phyloP scores from a whole-genome alignment of 2,888 invertebrate species.

The Pollenia griseotomentosa region DNA sequence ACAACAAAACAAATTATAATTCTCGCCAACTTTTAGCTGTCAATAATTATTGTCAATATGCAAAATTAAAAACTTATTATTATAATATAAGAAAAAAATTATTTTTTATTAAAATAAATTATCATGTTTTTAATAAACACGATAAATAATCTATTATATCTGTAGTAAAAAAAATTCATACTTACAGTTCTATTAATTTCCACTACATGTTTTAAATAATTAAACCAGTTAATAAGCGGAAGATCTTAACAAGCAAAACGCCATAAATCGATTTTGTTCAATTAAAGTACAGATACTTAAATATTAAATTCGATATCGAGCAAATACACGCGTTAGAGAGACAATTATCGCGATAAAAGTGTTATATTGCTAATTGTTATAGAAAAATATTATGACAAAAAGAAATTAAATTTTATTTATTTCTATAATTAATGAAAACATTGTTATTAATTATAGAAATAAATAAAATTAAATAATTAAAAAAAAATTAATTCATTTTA shows the following conservation, averaged over 20 bases:
- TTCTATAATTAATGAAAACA: neutral
- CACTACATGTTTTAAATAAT: slow-evolving; percentile 28
- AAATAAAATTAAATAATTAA: neutral
- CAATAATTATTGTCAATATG: neutral
- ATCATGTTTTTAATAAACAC: slow-evolving; percentile 34
- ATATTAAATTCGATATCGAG: slow-evolving; percentile 3
- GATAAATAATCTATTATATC: slow-evolving; percentile 15
- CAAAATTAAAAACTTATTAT: neutral
- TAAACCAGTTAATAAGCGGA: slow-evolving; percentile 62
- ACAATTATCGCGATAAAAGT: slow-evolving; percentile 43
- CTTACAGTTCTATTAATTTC: neutral
- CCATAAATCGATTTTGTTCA: slow-evolving; percentile 41
- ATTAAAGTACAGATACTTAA: neutral
- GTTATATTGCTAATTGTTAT: slow-evolving; percentile 4
- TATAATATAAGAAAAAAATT: slow-evolving; percentile 1
- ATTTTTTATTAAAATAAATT: slow-evolving; percentile 29
- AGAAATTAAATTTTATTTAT: no score
- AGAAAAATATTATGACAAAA: slow-evolving; percentile 45
- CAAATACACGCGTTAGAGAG: neutral
- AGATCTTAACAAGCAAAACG: slow-evolving; percentile 42
- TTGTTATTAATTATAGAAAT: slow-evolving; percentile 20
- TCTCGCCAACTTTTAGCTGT: neutral
- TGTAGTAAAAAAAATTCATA: neutral
- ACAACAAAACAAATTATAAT: neutral
- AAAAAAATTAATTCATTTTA: no score